Evolutionary conservation across 1,140 invertebrate genomes (phyloP), one percentile per base, ranked within the genome.

Genomic region (Drosophila ogumai): DNA sequence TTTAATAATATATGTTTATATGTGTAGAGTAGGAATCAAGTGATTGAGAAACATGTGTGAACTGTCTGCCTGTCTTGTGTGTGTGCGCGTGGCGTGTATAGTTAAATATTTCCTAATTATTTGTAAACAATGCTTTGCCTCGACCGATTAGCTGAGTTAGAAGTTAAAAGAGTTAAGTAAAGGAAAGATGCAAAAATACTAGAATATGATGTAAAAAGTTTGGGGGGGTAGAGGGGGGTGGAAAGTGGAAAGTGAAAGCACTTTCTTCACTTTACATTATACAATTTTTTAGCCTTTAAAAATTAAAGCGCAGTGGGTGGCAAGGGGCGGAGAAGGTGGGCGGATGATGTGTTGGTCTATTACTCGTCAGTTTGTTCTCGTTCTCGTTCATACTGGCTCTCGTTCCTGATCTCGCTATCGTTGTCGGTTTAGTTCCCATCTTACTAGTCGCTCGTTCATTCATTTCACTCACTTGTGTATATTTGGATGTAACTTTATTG

Each of bases 231-330:
- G n/a, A n/a, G n/a, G 25, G 8, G 15, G 1, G 31, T 3, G 31
- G 57, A 54, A 76, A 34, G 71, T 84, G 75, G 66, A 84, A 84
- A 84, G 81, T 54, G 50, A 54, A 36, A 54, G 50, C 50, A 54
- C 81, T 64, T 84, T 85, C 57, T 61, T 84, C 81, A 82, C 80
- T 79, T 61, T 81, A 47, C 74, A 46, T 46, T 46, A 46, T 46
- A 65, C 34, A 50, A 32, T 68, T 65, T 28, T 41, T 68, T 34
- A 28, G 31, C 40, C 38, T 60, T 61, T 15, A n/a, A 65, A 60
- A 65, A 65, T 60, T 64, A 61, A 59, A 59, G 60, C 60, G 60
- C 54, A 59, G 60, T 64, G 60, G 60, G 60, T 64, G 54, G 60
- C 55, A 31, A 54, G 54, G 60, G 60, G 61, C 55, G 61, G 61